Percentiles rank a stretch among this genome's conserved stretches.
phyloP scores from a whole-genome alignment of 2,888 invertebrate species.

The Drosophila neotestacea region DNA sequence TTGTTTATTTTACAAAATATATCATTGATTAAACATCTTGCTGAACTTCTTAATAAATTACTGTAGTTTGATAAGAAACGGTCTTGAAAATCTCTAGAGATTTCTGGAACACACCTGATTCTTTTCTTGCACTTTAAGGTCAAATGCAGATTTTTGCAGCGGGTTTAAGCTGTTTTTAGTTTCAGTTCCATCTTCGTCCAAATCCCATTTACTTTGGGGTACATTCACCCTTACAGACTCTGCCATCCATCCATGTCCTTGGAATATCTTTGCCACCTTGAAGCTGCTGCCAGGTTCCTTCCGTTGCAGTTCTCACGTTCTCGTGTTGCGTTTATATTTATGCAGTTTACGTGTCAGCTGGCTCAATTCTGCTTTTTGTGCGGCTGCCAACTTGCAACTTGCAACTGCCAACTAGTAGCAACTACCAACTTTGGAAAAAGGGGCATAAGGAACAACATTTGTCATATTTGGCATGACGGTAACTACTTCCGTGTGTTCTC shows the following conservation, averaged over 20 bases:
- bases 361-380: slow-evolving; percentile 37
- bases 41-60: too few relatives aligned
- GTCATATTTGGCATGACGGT: slow-evolving; percentile 78
- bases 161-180: slow-evolving; percentile 7
- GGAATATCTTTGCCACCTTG: slow-evolving; percentile 27
- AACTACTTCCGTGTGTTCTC: slow-evolving; percentile 76
- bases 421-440: not conserved
- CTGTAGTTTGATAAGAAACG: too few relatives aligned
- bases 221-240: slow-evolving; percentile 10
- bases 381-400: slow-evolving; percentile 29
- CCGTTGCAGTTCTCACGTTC: slow-evolving; percentile 60
- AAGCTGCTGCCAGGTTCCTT: slow-evolving; percentile 35
- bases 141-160: slow-evolving; percentile 26
- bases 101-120: too few relatives aligned
- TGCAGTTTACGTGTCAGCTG: slow-evolving; percentile 75
- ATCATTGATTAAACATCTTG: too few relatives aligned
- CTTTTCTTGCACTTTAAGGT: not conserved
- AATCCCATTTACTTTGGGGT: slow-evolving; percentile 33
- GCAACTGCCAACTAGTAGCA: slow-evolving; percentile 5
- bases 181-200: slow-evolving; percentile 13
- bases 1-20: too few relatives aligned
- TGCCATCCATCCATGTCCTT: slow-evolving; percentile 33
- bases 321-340: slow-evolving; percentile 76
- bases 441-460: slow-evolving; percentile 59
- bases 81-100: too few relatives aligned